A percentile compares a stretch with the other conserved stretches of the same genome.
Evolutionary conservation across 1,140 invertebrate species (phyloP).

Genomic region (Conopomorpha cramerella): DNA sequence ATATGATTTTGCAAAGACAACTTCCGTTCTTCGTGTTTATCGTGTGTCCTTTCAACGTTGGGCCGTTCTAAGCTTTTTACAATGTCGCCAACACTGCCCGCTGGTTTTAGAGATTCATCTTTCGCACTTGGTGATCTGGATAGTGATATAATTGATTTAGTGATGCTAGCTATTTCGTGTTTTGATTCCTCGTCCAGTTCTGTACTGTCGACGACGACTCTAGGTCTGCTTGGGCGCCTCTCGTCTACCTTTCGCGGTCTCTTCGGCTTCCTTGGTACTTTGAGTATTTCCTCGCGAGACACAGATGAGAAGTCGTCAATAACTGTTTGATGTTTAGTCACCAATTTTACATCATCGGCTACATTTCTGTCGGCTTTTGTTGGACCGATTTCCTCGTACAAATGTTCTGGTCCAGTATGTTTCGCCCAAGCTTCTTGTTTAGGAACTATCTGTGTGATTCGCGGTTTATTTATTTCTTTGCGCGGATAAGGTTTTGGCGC

Average conservation of each 20-base stretch:
- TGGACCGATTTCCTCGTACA: conserved; percentile 48
- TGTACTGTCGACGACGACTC: background rate
- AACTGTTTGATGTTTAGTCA: conserved; percentile 22
- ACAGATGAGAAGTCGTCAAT: conserved; percentile 21
- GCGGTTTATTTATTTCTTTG: background rate
- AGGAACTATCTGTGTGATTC: background rate
- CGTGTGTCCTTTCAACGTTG: conserved; percentile 4
- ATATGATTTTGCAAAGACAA: conserved; percentile 26
- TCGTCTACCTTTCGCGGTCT: conserved; percentile 22
- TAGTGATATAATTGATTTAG: conserved; percentile 35
- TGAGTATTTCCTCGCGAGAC: conserved; percentile 31
- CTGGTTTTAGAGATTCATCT: conserved; percentile 13
- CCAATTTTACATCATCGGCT: conserved; percentile 45
- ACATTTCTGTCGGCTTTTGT: conserved; percentile 24
- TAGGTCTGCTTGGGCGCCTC: conserved; percentile 4
- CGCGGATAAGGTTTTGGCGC: background rate
- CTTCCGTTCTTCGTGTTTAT: conserved; percentile 17
- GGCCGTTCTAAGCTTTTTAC: conserved; percentile 23
- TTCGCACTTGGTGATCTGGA: conserved; percentile 37
- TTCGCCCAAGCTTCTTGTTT: background rate
- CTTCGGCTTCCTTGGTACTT: conserved; percentile 35
- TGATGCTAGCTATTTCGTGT: conserved; percentile 25
- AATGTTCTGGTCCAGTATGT: conserved; percentile 30
- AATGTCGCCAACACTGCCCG: conserved; percentile 16
- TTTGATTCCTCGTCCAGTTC: background rate